phyloP scores from a whole-genome alignment of 2,888 invertebrate genomes.

The Lycophotia porphyrea region DNA sequence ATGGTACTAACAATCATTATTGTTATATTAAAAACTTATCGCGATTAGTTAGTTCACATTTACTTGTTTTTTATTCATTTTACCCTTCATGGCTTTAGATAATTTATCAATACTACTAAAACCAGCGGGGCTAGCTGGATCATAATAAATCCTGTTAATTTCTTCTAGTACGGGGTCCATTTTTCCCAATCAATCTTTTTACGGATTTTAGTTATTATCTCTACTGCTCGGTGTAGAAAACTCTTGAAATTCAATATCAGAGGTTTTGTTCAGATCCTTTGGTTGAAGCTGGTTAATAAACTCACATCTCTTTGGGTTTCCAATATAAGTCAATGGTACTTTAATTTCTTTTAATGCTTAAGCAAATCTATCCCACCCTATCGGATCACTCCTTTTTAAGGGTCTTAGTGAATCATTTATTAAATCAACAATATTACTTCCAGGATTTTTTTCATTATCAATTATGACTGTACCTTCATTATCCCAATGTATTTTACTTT shows the following conservation, averaged over 20 bases:
- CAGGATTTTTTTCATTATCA: slow-evolving; percentile 54
- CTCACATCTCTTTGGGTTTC: too few relatives aligned
- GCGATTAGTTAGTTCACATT: too few relatives aligned
- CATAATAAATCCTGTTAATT: slow-evolving; percentile 12
- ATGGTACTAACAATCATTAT: too few relatives aligned
- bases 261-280: background rate
- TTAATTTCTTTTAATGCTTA: slow-evolving; percentile 1
- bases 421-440: slow-evolving; percentile 67
- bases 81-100: too few relatives aligned
- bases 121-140: background rate
- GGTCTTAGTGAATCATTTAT: slow-evolving; percentile 65
- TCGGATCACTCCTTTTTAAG: slow-evolving; percentile 62
- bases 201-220: slow-evolving; percentile 41
- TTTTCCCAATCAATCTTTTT: slow-evolving; percentile 64
- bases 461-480: slow-evolving; percentile 5
- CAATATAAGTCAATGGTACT: background rate
- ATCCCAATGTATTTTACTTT: slow-evolving; percentile 1
- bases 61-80: too few relatives aligned
- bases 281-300: too few relatives aligned
- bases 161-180: slow-evolving; percentile 67
- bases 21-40: too few relatives aligned
- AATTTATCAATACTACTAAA: background rate
- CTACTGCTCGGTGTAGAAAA: slow-evolving; percentile 8
- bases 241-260: background rate
- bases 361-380: slow-evolving; percentile 58